A percentile compares a stretch with the other conserved stretches of the same genome.
These are phyloP conservation scores for Clivina fossor DNA, from an alignment of 2,888 invertebrate species.

Conservation along the genomic window DNA sequence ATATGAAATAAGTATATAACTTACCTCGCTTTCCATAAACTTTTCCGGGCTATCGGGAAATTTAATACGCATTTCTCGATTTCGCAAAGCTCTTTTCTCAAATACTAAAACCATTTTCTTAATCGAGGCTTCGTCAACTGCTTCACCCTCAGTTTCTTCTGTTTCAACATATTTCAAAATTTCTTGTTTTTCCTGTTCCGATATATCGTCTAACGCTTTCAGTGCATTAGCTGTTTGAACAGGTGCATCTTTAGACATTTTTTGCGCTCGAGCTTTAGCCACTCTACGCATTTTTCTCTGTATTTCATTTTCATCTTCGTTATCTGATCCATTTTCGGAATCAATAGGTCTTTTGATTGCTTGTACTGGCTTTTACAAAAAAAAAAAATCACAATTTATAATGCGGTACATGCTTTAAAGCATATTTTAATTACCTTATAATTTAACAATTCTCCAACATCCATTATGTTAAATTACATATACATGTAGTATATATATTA, in stretches of 20 bases:
- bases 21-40: conserved; percentile 96
- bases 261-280: conserved; percentile 57
- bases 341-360: conserved; percentile 72
- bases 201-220: conserved; percentile 57
- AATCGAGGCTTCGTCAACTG: conserved; percentile 82
- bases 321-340: conserved; percentile 65
- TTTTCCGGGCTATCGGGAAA: conserved; percentile 96
- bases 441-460: conserved; percentile 61
- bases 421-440: conserved; percentile 58
- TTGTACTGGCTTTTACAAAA: conserved; percentile 69
- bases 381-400: conserved; percentile 16
- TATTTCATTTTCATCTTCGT: conserved; percentile 65
- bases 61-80: conserved; percentile 98
- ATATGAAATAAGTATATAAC: conserved; percentile 38
- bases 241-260: conserved; percentile 53
- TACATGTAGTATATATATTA: too few species aligned
- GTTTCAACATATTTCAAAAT: conserved; percentile 82
- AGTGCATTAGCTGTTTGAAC: conserved; percentile 50
- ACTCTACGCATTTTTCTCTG: conserved; percentile 64
- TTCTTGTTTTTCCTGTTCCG: conserved; percentile 75
- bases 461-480: conserved; percentile 56
- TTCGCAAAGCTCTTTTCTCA: conserved; percentile 91
- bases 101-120: conserved; percentile 89
- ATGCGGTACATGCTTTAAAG: too few species aligned
- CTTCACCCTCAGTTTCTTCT: conserved; percentile 80